These are phyloP conservation scores for Motacilla tschutschensis DNA, from an alignment of 2,113 vertebrate species.

Conservation along the genomic window DNA sequence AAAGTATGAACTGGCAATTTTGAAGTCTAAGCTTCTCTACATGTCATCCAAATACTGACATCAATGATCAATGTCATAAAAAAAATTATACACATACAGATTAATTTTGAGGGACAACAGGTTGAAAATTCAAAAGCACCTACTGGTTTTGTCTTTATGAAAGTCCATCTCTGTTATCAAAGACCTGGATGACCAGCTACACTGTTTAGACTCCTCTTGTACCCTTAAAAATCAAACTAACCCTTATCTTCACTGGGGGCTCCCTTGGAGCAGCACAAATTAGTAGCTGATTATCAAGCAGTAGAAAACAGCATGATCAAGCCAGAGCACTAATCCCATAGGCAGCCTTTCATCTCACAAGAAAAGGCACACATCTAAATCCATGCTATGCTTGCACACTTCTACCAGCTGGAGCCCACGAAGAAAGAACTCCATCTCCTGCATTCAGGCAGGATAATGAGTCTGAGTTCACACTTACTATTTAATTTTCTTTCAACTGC, in stretches of 20 bases:
- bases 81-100: rapidly evolving
- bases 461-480: not conserved
- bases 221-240: not conserved
- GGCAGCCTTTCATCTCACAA: not conserved
- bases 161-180: not conserved
- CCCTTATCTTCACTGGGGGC: not conserved
- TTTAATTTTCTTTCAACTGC: not conserved
- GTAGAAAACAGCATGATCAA: not conserved
- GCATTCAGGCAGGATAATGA: not conserved
- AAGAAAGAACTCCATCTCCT: not conserved
- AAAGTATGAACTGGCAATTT: not conserved
- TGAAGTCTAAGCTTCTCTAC: not conserved
- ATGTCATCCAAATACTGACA: not conserved
- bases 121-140: not conserved
- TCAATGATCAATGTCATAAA: not conserved
- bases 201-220: not conserved
- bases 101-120: not conserved
- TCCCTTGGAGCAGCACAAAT: not conserved
- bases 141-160: not conserved
- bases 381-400: not conserved
- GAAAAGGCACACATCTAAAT: not conserved
- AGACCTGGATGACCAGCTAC: not conserved
- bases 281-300: not conserved
- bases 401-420: not conserved
- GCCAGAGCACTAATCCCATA: not conserved